phyloP scores from a whole-genome alignment of 2,113 vertebrate genomes.

The Talpa occidentalis region DNA sequence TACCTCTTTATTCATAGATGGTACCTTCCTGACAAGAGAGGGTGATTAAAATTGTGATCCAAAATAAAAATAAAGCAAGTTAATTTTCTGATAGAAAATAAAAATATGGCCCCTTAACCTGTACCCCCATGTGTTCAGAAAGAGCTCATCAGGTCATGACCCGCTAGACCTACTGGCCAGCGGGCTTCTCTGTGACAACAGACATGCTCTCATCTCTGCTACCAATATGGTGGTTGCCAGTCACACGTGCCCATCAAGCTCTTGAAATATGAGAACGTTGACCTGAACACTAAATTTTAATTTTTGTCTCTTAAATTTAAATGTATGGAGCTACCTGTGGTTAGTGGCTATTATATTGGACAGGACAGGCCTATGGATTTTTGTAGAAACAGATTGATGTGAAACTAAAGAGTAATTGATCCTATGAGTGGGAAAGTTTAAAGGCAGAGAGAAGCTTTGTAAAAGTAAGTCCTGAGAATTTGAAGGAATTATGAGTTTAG shows the following conservation, averaged over 20 bases:
- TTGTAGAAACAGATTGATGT: not conserved
- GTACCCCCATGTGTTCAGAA: not conserved
- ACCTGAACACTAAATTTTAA: not conserved
- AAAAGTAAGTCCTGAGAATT: not conserved
- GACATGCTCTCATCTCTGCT: not conserved
- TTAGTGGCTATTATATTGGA: not conserved
- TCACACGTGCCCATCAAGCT: not conserved
- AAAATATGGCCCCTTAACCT: not conserved
- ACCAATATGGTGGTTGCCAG: not conserved
- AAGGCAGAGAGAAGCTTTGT: not conserved
- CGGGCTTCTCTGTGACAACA: not conserved
- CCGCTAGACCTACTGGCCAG: no score
- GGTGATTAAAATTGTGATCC: not conserved
- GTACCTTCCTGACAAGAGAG: not conserved
- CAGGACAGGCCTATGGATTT: not conserved
- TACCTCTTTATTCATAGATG: not conserved
- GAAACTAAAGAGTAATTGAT: not conserved
- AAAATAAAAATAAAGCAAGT: not conserved
- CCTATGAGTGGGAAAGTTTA: not conserved
- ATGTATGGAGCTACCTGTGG: not conserved
- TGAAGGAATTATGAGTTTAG: not conserved
- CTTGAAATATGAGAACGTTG: not conserved
- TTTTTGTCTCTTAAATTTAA: not conserved
- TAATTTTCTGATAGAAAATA: not conserved
- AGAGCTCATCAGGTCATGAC: not conserved